phyloP scores from a whole-genome alignment of 1,140 invertebrate genomes.

The honey bee (Apis mellifera) region DNA sequence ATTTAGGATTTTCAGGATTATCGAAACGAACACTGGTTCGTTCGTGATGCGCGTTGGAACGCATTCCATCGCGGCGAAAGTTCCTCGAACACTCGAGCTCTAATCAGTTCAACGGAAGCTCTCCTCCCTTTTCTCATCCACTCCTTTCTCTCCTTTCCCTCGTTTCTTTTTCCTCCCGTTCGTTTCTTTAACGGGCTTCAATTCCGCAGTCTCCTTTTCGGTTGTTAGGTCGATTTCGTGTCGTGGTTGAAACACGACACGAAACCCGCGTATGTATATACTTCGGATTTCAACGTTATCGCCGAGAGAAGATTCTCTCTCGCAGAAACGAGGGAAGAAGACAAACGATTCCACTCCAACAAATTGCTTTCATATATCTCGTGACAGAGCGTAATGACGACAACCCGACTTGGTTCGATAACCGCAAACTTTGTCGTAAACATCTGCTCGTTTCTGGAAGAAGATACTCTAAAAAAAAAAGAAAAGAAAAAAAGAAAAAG shows the following conservation, averaged over 20 bases:
- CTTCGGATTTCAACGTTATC: conserved; percentile 59
- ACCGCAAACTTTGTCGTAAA: conserved; percentile 63
- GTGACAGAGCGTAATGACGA: conserved; percentile 69
- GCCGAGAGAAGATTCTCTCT: conserved; percentile 25
- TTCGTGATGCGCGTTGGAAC: conserved; percentile 57
- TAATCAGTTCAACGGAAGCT: conserved; percentile 74
- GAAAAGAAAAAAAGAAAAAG: background rate
- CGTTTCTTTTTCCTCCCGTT: background rate
- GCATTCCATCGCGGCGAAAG: conserved; percentile 63
- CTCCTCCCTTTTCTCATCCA: conserved; percentile 11
- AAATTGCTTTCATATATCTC: conserved; percentile 50
- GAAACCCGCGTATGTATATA: conserved; percentile 22
- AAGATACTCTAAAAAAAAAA: background rate
- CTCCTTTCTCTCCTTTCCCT: background rate
- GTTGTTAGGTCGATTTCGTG: conserved; percentile 70
- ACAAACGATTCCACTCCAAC: conserved; percentile 25
- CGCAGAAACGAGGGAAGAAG: conserved; percentile 4
- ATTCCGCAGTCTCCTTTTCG: conserved; percentile 40
- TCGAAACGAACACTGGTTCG: conserved; percentile 25
- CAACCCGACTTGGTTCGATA: conserved; percentile 19
- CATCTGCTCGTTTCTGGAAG: conserved; percentile 57
- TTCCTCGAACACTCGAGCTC: conserved; percentile 68
- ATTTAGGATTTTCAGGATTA: too few species aligned
- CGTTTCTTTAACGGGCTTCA: conserved; percentile 47
- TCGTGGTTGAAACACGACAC: conserved; percentile 40